Evolutionary conservation across 2,113 vertebrate genomes (phyloP).

Genomic region (Oreochromis niloticus): DNA sequence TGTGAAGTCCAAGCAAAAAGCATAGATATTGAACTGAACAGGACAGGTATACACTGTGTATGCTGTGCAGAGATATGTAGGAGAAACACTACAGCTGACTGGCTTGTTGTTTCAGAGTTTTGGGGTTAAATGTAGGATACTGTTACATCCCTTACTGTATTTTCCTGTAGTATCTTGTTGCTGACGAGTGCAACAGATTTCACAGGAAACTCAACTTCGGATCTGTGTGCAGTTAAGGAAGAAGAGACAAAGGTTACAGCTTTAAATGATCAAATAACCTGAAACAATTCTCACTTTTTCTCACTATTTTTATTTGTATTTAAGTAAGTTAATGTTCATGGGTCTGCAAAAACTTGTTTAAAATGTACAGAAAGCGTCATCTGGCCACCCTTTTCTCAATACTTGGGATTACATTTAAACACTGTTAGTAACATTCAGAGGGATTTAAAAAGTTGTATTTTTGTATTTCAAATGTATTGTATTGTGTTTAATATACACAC

Average conservation of each 20-base stretch:
- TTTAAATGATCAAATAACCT: neutral
- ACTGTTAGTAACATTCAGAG: neutral
- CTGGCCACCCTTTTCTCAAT: neutral
- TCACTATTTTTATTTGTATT: neutral
- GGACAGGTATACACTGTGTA: neutral
- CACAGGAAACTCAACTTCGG: neutral
- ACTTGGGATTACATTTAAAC: neutral
- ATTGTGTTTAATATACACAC: too few species aligned
- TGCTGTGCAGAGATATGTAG: neutral
- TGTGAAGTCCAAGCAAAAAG: neutral
- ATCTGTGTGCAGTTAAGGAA: neutral
- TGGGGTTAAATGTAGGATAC: neutral
- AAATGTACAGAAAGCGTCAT: neutral
- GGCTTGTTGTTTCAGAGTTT: slow-evolving; percentile 4
- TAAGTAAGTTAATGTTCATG: neutral
- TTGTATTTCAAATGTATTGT: neutral
- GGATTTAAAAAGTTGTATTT: neutral
- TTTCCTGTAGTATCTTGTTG: neutral
- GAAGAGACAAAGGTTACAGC: neutral
- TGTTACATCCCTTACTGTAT: neutral
- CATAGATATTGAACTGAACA: neutral
- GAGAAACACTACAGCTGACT: neutral
- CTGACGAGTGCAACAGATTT: neutral
- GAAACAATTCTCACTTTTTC: neutral
- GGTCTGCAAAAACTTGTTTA: neutral